Percentiles rank a stretch among this genome's conserved stretches.
Conservation (phyloP, 1,140 invertebrate species). For the Drosophila kohkoa region DNA sequence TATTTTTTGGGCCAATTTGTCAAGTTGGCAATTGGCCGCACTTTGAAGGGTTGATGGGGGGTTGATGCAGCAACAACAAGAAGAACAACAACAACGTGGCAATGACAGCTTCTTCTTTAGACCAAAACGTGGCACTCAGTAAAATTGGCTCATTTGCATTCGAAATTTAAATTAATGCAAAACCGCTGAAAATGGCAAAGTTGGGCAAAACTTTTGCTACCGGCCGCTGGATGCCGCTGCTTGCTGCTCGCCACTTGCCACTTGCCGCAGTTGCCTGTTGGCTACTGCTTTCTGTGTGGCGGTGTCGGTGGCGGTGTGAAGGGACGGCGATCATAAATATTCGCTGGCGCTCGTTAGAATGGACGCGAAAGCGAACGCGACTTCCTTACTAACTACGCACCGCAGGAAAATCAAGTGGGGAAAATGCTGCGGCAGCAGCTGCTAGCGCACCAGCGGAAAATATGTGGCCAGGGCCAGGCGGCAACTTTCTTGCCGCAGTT, state of each 20-base stretch:
- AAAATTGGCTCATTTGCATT: constrained; percentile 84
- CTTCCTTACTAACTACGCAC: constrained; percentile 82
- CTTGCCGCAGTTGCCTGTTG: constrained; percentile 14
- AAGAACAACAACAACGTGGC: neutral
- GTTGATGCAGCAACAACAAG: constrained; percentile 1
- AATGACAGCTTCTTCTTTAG: constrained; percentile 30
- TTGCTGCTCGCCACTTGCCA: neutral
- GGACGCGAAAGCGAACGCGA: constrained; percentile 75
- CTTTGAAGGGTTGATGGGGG: constrained; percentile 62
- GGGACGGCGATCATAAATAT: constrained; percentile 82
- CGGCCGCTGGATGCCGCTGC: constrained; percentile 27
- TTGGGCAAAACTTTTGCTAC: constrained; percentile 68
- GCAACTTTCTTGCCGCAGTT: constrained; percentile 74
- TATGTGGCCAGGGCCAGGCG: constrained; percentile 59
- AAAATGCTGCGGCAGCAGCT: constrained; percentile 67
- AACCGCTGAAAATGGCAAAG: constrained; percentile 77
- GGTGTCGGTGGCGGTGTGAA: neutral
- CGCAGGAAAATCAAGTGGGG: constrained; percentile 75
- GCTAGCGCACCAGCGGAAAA: constrained; percentile 66
- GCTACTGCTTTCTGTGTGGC: neutral
- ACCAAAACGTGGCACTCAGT: constrained; percentile 73
- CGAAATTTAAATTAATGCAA: constrained; percentile 85
- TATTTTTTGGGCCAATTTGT: constrained; percentile 73
- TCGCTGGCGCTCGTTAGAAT: constrained; percentile 80
- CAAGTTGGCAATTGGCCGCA: constrained; percentile 66